Conservation (phyloP, 1,140 invertebrate genomes). For the Drosophila suzukii region DNA sequence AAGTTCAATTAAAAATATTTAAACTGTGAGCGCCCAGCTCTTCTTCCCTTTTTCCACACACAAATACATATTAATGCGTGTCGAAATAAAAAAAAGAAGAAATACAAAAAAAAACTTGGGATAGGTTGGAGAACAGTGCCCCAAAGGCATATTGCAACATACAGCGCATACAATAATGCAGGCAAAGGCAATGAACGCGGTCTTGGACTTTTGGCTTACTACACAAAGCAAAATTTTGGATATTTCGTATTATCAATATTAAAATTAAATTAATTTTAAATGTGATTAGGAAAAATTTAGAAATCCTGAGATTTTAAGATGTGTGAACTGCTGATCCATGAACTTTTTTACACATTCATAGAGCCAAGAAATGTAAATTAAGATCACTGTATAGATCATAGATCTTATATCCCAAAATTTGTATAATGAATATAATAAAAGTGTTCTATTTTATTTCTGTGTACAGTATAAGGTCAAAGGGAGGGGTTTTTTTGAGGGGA, state of each 20-base stretch:
- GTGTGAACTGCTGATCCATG: no score
- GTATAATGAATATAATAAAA: neutral
- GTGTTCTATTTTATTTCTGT: neutral
- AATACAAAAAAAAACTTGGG: conserved; percentile 57
- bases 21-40: conserved; percentile 42
- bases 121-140: conserved; percentile 76
- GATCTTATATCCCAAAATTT: no score
- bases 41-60: conserved; percentile 12
- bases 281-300: no score
- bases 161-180: conserved; percentile 39
- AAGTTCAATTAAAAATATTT: conserved; percentile 82
- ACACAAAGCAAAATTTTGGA: conserved; percentile 3
- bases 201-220: conserved; percentile 30
- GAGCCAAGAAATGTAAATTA: no score
- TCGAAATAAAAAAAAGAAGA: conserved; percentile 50
- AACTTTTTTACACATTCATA: no score
- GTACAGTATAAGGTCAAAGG: conserved; percentile 9
- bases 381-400: no score
- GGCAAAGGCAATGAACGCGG: conserved; percentile 41
- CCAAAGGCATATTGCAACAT: conserved; percentile 62
- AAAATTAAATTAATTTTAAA: no score
- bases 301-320: no score
- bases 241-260: neutral
- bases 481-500: conserved; percentile 8
- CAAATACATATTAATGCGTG: conserved; percentile 60